These are phyloP conservation scores for Craniophora ligustri DNA, from an alignment of 2,888 invertebrate genomes.

Conservation along the genomic window DNA sequence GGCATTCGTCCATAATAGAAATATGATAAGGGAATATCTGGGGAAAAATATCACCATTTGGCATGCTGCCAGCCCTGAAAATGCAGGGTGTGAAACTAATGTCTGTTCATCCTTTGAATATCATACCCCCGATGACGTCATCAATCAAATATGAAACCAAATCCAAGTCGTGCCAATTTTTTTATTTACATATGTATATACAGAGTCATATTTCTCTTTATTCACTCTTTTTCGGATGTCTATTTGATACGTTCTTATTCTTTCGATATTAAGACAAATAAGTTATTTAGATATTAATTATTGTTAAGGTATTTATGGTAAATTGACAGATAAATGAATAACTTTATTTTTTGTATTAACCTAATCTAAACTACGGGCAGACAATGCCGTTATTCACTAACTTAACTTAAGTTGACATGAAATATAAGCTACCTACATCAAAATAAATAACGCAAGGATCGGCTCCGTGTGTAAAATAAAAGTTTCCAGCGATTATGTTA, in stretches of 20 bases:
- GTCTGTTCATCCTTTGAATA: slow-evolving; percentile 19
- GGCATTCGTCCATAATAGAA: slow-evolving; percentile 9
- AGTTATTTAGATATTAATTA: neutral
- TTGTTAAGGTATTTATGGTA: too few relatives aligned
- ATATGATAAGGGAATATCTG: slow-evolving; percentile 18
- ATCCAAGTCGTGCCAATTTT: slow-evolving; percentile 1
- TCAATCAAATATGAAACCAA: slow-evolving; percentile 6
- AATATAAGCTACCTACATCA: too few relatives aligned
- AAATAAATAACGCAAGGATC: too few relatives aligned
- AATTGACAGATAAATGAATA: too few relatives aligned
- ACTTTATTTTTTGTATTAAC: too few relatives aligned
- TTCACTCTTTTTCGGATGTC: neutral
- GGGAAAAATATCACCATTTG: slow-evolving; percentile 14
- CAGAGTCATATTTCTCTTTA: too few relatives aligned
- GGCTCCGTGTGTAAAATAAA: too few relatives aligned
- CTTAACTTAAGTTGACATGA: too few relatives aligned
- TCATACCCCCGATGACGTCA: neutral
- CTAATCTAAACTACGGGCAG: too few relatives aligned
- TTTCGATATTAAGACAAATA: neutral
- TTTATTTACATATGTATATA: slow-evolving; percentile 1
- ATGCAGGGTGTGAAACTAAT: slow-evolving; percentile 6
- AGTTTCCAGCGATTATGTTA: too few relatives aligned
- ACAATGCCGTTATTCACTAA: too few relatives aligned
- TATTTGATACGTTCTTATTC: neutral
- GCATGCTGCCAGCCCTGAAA: slow-evolving; percentile 24